Conservation (phyloP, 2,888 invertebrate species). For the Monopis laevigella region DNA sequence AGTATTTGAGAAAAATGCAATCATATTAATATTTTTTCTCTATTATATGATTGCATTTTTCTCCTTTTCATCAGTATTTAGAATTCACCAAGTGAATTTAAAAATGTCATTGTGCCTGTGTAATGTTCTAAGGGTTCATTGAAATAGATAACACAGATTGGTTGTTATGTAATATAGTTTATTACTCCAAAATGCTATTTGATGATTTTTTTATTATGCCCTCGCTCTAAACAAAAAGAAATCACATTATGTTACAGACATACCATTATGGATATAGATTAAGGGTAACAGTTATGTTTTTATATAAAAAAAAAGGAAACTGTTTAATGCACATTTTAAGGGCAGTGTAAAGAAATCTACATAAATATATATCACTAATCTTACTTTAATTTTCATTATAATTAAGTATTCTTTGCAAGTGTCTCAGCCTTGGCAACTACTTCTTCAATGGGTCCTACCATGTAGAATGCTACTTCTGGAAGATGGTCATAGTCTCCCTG, state of each 20-base stretch:
- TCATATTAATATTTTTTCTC: too few species aligned
- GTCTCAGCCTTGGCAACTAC: conserved; percentile 86
- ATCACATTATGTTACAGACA: background rate
- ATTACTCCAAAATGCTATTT: background rate
- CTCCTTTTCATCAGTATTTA: too few species aligned
- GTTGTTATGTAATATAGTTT: background rate
- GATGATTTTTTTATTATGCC: background rate
- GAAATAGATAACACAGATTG: too few species aligned
- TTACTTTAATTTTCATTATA: conserved; percentile 1
- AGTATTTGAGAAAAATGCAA: too few species aligned
- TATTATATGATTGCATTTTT: too few species aligned
- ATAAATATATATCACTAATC: background rate
- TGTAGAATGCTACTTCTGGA: conserved; percentile 94
- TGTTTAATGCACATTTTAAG: background rate
- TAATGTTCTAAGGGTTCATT: too few species aligned
- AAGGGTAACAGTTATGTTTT: background rate
- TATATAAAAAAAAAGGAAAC: background rate
- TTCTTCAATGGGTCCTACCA: conserved; percentile 94
- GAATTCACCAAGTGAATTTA: too few species aligned
- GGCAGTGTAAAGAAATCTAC: background rate
- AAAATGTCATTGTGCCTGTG: too few species aligned
- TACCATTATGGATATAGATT: background rate
- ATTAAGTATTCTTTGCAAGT: conserved; percentile 63
- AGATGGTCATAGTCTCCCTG: conserved; percentile 88
- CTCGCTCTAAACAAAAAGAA: background rate